Evolutionary conservation across 1,140 invertebrate genomes (phyloP).

Genomic region (Solen grandis): DNA sequence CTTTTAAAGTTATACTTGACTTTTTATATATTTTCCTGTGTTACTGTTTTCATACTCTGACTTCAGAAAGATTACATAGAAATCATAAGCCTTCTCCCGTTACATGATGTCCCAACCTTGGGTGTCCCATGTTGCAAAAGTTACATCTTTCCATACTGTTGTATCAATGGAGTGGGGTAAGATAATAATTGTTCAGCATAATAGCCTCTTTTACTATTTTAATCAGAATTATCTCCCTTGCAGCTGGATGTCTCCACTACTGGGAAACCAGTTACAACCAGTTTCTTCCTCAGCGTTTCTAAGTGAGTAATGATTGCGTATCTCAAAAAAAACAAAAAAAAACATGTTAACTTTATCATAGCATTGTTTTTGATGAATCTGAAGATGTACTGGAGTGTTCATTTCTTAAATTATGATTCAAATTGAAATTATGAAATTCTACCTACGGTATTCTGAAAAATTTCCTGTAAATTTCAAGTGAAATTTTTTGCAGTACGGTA

Average conservation of each 20-base stretch:
- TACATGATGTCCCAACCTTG: too few species aligned
- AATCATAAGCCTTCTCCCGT: too few species aligned
- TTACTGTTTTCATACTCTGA: too few species aligned
- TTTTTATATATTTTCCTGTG: too few species aligned
- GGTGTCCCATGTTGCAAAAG: too few species aligned
- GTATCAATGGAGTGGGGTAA: too few species aligned
- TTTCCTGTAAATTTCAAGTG: neutral
- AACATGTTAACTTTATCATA: neutral
- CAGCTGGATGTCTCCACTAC: slow-evolving; percentile 79
- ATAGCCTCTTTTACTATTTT: too few species aligned
- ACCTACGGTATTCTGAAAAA: neutral
- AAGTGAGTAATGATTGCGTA: slow-evolving; percentile 80
- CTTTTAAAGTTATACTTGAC: too few species aligned
- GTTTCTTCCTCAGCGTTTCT: slow-evolving; percentile 93
- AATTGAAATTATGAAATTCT: neutral
- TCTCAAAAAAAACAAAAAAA: neutral
- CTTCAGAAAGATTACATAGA: too few species aligned
- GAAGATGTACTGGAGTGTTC: neutral
- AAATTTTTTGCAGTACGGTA: neutral
- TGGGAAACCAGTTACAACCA: slow-evolving; percentile 89
- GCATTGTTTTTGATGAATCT: neutral
- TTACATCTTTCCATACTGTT: too few species aligned
- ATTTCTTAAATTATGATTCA: neutral
- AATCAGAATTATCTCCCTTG: slow-evolving; percentile 39
- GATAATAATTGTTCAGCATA: too few species aligned